Evolutionary conservation across 2,888 invertebrate species (phyloP).

Genomic region (Allacma fusca): DNA sequence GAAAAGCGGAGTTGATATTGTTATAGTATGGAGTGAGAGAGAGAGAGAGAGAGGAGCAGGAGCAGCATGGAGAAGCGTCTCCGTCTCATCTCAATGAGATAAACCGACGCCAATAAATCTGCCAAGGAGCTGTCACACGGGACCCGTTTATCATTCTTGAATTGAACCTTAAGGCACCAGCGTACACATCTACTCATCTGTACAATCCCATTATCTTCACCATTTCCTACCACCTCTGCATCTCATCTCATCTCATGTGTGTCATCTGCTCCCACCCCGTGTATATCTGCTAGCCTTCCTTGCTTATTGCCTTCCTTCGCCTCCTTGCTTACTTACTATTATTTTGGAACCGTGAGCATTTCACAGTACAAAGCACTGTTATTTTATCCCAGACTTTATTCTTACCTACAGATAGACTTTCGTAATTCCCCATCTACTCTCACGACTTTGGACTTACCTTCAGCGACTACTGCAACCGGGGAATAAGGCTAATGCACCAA

Average conservation of each 20-base stretch:
- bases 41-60: constrained; percentile 23
- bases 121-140: constrained; percentile 59
- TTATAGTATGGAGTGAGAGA: neutral
- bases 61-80: constrained; percentile 28
- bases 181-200: constrained; percentile 46
- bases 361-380: constrained; percentile 12
- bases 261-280: constrained; percentile 44
- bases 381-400: constrained; percentile 18
- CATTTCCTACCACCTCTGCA: constrained; percentile 47
- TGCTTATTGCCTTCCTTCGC: neutral
- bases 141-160: constrained; percentile 61
- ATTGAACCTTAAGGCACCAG: constrained; percentile 59
- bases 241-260: constrained; percentile 50
- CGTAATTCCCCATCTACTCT: constrained; percentile 16
- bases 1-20: constrained; percentile 25
- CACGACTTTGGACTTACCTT: constrained; percentile 18
- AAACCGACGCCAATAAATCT: constrained; percentile 60
- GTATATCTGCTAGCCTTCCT: constrained; percentile 28
- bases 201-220: constrained; percentile 52
- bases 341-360: constrained; percentile 5
- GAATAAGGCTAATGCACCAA: neutral
- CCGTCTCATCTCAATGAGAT: constrained; percentile 59
- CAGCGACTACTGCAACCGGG: neutral
- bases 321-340: constrained; percentile 1
- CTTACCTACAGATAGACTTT: constrained; percentile 12